phyloP scores from a whole-genome alignment of 2,797 vertebrate genomes.

The Bovichtus variegatus region DNA sequence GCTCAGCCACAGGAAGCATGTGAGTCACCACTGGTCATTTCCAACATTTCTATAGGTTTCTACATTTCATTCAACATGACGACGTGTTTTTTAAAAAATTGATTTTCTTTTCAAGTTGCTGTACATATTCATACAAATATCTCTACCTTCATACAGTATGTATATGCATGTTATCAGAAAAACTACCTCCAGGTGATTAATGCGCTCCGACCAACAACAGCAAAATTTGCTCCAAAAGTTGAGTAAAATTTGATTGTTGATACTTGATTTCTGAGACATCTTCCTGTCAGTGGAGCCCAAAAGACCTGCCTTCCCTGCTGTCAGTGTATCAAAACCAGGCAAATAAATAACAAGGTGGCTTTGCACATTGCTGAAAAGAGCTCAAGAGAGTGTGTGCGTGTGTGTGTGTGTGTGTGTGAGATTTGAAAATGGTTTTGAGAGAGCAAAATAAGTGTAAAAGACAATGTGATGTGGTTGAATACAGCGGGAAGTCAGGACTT shows the following conservation, averaged over 20 bases:
- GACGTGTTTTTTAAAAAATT: not conserved
- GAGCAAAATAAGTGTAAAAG: constrained; percentile 15
- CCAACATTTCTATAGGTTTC: not conserved
- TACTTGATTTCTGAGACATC: not conserved
- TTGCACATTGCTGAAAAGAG: constrained; percentile 2
- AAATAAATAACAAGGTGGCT: constrained; percentile 8
- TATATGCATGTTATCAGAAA: not conserved
- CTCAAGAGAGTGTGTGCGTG: not conserved
- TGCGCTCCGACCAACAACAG: not conserved
- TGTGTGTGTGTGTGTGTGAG: too few species aligned
- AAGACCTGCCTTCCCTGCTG: not conserved
- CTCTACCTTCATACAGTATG: not conserved
- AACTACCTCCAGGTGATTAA: not conserved
- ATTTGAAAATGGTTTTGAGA: constrained; percentile 12
- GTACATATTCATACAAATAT: not conserved
- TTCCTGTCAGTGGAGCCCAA: not conserved
- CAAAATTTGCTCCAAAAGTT: not conserved
- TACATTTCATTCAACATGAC: not conserved
- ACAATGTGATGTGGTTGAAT: constrained; percentile 33
- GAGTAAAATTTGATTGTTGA: not conserved
- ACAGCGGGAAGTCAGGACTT: constrained; percentile 3
- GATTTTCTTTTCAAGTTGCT: not conserved
- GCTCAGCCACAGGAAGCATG: constrained; percentile 97
- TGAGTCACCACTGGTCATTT: constrained; percentile 79
- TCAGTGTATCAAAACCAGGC: not conserved